Evolutionary conservation across 92 coral and sea anemone genomes (phyloP).

Genomic region (Palythoa grandis): DNA sequence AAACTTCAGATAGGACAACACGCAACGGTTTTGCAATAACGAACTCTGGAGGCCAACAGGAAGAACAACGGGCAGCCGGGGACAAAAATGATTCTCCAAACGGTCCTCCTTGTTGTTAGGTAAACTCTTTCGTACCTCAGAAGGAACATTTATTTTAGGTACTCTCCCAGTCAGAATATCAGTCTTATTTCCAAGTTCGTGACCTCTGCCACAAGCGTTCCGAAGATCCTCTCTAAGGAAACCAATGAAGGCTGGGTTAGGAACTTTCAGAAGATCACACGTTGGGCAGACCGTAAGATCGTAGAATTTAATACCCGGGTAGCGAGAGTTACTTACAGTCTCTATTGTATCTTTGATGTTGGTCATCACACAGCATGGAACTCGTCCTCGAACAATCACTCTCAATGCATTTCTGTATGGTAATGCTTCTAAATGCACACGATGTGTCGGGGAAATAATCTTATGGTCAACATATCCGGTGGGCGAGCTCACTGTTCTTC

Average conservation of each 20-base stretch:
- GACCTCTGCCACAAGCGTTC: slow-evolving; percentile 74
- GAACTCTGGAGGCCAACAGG: slow-evolving; percentile 82
- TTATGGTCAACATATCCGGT: slow-evolving; percentile 63
- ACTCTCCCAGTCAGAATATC: slow-evolving; percentile 67
- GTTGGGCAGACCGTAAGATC: slow-evolving; percentile 68
- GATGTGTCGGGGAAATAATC: slow-evolving; percentile 52
- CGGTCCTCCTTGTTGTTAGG: slow-evolving; percentile 44
- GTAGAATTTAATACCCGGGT: slow-evolving; percentile 74
- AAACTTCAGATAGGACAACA: slow-evolving; percentile 71
- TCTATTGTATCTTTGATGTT: slow-evolving; percentile 71
- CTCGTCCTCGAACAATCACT: slow-evolving; percentile 69
- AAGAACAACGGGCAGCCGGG: slow-evolving; percentile 76
- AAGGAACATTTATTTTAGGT: slow-evolving; percentile 33
- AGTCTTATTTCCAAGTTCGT: slow-evolving; percentile 60
- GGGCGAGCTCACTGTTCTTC: slow-evolving; percentile 46
- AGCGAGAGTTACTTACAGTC: slow-evolving; percentile 69
- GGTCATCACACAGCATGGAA: slow-evolving; percentile 85
- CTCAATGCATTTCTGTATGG: slow-evolving; percentile 66
- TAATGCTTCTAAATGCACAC: slow-evolving; percentile 66
- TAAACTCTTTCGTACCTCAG: slow-evolving; percentile 18
- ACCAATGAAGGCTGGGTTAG: slow-evolving; percentile 56
- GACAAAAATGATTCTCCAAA: slow-evolving; percentile 73
- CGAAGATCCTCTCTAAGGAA: slow-evolving; percentile 45
- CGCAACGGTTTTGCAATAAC: slow-evolving; percentile 67
- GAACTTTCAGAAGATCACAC: slow-evolving; percentile 54